These are phyloP conservation scores for Laticauda laticaudata DNA, from an alignment of 2,113 vertebrate genomes.

Conservation along the genomic window DNA sequence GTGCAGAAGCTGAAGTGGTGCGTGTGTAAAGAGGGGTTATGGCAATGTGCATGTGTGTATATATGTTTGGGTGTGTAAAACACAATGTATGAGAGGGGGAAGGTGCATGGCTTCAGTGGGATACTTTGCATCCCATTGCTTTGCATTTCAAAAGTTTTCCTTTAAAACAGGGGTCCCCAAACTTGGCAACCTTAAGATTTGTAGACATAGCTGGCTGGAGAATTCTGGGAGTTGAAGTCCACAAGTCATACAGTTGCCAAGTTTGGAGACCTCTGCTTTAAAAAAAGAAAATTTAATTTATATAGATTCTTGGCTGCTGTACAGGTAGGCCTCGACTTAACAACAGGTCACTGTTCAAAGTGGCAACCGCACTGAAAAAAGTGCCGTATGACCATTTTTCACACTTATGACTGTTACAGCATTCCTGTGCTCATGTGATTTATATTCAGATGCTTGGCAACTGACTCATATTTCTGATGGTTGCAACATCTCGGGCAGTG, in stretches of 20 bases:
- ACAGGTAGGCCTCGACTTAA: neutral
- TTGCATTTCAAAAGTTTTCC: conserved; percentile 4
- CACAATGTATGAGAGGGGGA: neutral
- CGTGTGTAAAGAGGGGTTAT: neutral
- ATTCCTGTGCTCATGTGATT: no score
- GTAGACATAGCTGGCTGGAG: no score
- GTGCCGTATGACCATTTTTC: no score
- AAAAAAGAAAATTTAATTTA: neutral
- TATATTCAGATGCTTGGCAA: no score
- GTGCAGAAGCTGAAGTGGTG: neutral
- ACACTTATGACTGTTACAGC: no score
- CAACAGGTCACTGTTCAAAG: neutral
- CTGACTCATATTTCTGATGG: no score
- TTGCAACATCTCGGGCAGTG: no score
- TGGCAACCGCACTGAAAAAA: neutral
- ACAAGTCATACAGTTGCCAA: no score
- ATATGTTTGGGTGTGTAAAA: neutral
- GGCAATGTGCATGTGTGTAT: neutral
- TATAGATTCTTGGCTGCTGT: conserved; percentile 11
- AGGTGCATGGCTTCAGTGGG: accelerated
- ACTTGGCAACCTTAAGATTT: no score
- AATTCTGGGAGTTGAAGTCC: no score
- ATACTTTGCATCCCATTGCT: neutral
- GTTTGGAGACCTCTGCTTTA: neutral
- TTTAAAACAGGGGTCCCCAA: neutral